phyloP scores from a whole-genome alignment of 1,140 invertebrate species.

The Bombus confusus region DNA sequence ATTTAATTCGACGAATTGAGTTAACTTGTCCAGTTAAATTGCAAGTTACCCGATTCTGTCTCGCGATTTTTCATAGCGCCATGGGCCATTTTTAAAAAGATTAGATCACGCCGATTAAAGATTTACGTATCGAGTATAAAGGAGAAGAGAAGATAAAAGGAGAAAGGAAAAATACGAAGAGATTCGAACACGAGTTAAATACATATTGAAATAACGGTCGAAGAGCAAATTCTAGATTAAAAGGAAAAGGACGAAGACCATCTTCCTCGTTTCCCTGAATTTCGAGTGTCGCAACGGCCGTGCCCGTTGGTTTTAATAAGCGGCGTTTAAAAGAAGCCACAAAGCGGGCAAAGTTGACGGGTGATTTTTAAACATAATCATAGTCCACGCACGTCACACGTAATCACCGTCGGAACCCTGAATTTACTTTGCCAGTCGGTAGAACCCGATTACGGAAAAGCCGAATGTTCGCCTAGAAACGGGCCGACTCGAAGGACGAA shows the following conservation, averaged over 20 bases:
- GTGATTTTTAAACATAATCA: slow-evolving; percentile 59
- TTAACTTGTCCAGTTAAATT: no score
- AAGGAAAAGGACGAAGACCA: not conserved
- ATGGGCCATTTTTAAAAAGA: no score
- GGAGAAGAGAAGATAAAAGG: not conserved
- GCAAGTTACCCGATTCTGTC: no score
- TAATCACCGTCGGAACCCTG: slow-evolving; percentile 54
- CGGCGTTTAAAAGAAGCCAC: slow-evolving; percentile 41
- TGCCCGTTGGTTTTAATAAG: slow-evolving; percentile 56
- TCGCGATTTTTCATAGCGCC: no score
- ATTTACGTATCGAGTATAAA: not conserved
- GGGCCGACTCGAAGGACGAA: not conserved
- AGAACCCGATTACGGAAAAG: slow-evolving; percentile 52
- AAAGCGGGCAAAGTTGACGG: slow-evolving; percentile 46
- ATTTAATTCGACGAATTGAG: no score
- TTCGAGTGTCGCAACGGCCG: slow-evolving; percentile 48
- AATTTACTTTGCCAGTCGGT: slow-evolving; percentile 26
- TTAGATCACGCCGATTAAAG: no score
- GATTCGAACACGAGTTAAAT: not conserved
- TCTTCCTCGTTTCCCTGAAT: slow-evolving; percentile 20
- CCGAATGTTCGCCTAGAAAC: slow-evolving; percentile 22
- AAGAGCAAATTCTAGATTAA: not conserved
- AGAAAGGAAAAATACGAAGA: not conserved
- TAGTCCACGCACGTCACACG: slow-evolving; percentile 61
- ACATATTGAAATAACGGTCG: not conserved